Percentiles rank a stretch among this genome's conserved stretches.
These are phyloP conservation scores for Cheirogaleus medius DNA, from an alignment of 2,113 vertebrate genomes.

Conservation along the genomic window DNA sequence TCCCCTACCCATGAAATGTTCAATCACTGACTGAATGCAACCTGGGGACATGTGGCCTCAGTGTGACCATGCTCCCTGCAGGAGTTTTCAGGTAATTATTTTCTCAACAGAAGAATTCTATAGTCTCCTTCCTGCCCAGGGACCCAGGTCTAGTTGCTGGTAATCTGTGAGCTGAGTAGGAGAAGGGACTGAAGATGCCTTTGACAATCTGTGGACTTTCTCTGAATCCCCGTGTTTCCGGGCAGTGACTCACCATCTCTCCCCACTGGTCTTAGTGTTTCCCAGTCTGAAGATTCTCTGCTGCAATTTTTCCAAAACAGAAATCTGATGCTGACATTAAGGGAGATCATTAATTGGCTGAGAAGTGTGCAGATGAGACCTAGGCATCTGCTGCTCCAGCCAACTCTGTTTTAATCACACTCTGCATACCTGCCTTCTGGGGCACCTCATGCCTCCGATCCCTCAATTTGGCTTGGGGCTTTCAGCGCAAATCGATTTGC, in stretches of 20 bases:
- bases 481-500: background rate
- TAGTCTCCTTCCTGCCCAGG: background rate
- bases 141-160: background rate
- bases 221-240: background rate
- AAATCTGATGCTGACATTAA: background rate
- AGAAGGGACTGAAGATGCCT: background rate
- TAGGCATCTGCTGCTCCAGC: background rate
- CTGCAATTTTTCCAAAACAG: background rate
- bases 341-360: background rate
- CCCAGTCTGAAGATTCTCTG: background rate
- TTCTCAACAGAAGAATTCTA: background rate
- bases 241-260: background rate
- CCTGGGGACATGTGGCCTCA: background rate
- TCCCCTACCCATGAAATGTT: background rate
- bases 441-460: background rate
- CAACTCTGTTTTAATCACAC: background rate
- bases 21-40: background rate
- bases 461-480: background rate
- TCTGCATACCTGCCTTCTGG: background rate
- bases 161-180: background rate
- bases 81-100: background rate
- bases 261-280: background rate
- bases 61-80: background rate
- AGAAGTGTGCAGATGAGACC: background rate
- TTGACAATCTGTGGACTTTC: accelerated